Conservation (phyloP, 2,888 invertebrate genomes). For the Octonoba sinensis region DNA sequence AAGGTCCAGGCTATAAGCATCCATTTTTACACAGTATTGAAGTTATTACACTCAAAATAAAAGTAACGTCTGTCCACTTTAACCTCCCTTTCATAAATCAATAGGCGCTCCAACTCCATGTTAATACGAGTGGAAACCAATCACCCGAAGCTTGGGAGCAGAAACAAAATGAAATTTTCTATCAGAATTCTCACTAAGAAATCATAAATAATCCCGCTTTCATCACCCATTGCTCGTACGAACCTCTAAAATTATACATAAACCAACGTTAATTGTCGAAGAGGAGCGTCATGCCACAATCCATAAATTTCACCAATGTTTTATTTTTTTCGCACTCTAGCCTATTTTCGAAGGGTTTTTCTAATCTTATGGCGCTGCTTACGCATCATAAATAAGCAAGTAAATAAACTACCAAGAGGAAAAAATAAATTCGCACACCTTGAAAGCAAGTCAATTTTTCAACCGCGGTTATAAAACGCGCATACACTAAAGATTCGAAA, state of each 20-base stretch:
- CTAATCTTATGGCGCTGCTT: slow-evolving; percentile 7
- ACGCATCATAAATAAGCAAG: slow-evolving; percentile 48
- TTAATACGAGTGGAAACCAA: not conserved
- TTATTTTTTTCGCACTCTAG: not conserved
- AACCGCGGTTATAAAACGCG: not conserved
- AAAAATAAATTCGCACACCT: slow-evolving; percentile 7
- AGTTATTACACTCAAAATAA: too few species aligned
- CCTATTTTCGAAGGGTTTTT: not conserved
- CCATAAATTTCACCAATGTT: slow-evolving; percentile 32
- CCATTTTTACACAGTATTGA: too few species aligned
- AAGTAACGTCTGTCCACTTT: too few species aligned
- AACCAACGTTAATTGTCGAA: slow-evolving; percentile 55
- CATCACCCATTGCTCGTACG: slow-evolving; percentile 29
- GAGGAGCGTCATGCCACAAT: slow-evolving; percentile 32
- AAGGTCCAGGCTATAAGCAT: too few species aligned
- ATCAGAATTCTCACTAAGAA: slow-evolving; percentile 8
- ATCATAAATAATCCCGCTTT: slow-evolving; percentile 36
- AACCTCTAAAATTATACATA: slow-evolving; percentile 47
- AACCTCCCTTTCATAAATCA: too few species aligned
- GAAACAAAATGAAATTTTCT: not conserved
- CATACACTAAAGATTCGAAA: not conserved
- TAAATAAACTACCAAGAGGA: slow-evolving; percentile 3
- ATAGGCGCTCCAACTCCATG: too few species aligned
- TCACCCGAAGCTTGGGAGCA: not conserved
- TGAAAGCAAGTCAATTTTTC: slow-evolving; percentile 8